Conservation (phyloP, 2,113 vertebrate species). For the Saguinus imperator region DNA sequence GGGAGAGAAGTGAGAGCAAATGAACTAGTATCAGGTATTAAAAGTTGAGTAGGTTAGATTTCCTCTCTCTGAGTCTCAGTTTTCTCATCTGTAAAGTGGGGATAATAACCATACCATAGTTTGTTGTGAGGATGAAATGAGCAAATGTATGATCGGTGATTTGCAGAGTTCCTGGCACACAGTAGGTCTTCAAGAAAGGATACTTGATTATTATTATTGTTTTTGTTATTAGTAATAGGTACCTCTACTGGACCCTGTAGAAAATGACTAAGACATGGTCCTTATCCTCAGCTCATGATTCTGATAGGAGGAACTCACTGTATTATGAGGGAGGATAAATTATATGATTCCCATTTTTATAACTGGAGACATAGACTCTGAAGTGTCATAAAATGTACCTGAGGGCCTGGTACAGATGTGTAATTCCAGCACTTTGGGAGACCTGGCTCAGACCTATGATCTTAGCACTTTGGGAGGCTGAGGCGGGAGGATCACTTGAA, state of each 20-base stretch:
- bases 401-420: no score
- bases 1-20: background rate
- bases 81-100: background rate
- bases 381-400: background rate
- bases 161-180: background rate
- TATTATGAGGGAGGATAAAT: background rate
- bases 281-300: background rate
- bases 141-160: background rate
- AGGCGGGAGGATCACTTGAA: no score
- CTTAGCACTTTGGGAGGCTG: no score
- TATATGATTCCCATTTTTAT: background rate
- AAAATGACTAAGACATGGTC: background rate
- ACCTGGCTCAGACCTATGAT: no score
- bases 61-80: background rate
- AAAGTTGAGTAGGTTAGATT: background rate
- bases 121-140: background rate
- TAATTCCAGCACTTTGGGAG: no score
- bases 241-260: background rate
- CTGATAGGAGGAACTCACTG: background rate
- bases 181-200: background rate
- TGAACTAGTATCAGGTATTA: background rate
- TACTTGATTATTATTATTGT: background rate
- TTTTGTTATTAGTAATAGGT: background rate
- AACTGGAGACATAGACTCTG: background rate
- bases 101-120: background rate